These are phyloP conservation scores for Ficedula albicollis DNA, from an alignment of 2,797 vertebrate species.

Conservation along the genomic window DNA sequence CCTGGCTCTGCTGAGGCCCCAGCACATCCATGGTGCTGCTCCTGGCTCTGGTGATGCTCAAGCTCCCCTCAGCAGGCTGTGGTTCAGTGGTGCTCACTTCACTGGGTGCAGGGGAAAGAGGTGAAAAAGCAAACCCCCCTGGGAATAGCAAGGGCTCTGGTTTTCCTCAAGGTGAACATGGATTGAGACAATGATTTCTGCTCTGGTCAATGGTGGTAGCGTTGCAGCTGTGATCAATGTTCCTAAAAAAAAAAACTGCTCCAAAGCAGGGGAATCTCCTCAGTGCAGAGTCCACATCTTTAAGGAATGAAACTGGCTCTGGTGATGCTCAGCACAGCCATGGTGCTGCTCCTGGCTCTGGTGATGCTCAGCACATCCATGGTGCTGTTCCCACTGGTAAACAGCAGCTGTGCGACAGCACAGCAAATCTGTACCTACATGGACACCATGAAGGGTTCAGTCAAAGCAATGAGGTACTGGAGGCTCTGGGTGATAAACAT, in stretches of 20 bases:
- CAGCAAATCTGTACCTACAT: not conserved
- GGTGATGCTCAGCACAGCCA: too few species aligned
- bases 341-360: too few species aligned
- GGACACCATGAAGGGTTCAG: not conserved
- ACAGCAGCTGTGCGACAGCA: not conserved
- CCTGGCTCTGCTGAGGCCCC: fast-evolving
- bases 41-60: fast-evolving
- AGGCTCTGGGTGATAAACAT: not conserved
- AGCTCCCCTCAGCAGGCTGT: fast-evolving
- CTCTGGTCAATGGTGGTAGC: fast-evolving
- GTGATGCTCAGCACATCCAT: too few species aligned
- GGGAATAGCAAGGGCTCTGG: not conserved
- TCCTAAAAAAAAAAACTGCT: not conserved
- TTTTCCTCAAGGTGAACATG: fast-evolving
- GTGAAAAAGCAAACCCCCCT: not conserved
- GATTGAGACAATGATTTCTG: fast-evolving
- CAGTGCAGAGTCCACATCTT: not conserved
- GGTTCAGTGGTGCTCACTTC: fast-evolving
- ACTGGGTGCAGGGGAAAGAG: not conserved
- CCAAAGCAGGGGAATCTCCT: not conserved
- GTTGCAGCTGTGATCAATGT: fast-evolving
- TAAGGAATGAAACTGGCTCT: not conserved
- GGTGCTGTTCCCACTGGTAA: too few species aligned
- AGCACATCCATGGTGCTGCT: fast-evolving
- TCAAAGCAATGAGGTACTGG: not conserved